Conservation (phyloP, 1,140 invertebrate species). For the Cotesia chilonis region DNA sequence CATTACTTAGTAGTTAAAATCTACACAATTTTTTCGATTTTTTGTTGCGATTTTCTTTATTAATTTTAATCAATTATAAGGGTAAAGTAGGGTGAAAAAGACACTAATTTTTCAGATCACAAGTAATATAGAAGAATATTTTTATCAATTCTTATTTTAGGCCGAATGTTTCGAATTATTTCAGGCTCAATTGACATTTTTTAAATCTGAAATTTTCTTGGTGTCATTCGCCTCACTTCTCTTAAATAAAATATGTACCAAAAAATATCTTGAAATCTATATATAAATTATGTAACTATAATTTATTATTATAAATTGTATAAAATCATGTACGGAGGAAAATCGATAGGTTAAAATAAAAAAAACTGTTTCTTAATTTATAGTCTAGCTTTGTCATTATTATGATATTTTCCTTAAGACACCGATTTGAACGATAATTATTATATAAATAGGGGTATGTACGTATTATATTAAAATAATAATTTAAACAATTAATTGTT, state of each 20-base stretch:
- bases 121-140: too few relatives aligned
- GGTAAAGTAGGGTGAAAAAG: too few relatives aligned
- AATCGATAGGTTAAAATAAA: slow-evolving; percentile 34
- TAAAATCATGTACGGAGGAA: slow-evolving; percentile 39
- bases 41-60: too few relatives aligned
- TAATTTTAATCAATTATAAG: too few relatives aligned
- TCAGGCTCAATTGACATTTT: too few relatives aligned
- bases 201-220: neutral
- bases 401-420: slow-evolving; percentile 2
- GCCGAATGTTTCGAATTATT: too few relatives aligned
- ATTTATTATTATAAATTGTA: too few relatives aligned
- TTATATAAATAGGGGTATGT: slow-evolving; percentile 4
- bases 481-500: slow-evolving; percentile 19
- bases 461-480: neutral
- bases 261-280: slow-evolving; percentile 11
- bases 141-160: too few relatives aligned
- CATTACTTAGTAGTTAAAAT: too few relatives aligned
- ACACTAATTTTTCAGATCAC: too few relatives aligned
- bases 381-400: neutral
- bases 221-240: too few relatives aligned
- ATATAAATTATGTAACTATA: neutral
- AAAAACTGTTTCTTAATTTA: slow-evolving; percentile 32
- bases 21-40: too few relatives aligned
- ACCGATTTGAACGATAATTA: slow-evolving; percentile 14
- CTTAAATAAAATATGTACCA: slow-evolving; percentile 28